Base-by-base conservation (phyloP, 1,140 invertebrate species). In the Drosophila neocordata region DNA sequence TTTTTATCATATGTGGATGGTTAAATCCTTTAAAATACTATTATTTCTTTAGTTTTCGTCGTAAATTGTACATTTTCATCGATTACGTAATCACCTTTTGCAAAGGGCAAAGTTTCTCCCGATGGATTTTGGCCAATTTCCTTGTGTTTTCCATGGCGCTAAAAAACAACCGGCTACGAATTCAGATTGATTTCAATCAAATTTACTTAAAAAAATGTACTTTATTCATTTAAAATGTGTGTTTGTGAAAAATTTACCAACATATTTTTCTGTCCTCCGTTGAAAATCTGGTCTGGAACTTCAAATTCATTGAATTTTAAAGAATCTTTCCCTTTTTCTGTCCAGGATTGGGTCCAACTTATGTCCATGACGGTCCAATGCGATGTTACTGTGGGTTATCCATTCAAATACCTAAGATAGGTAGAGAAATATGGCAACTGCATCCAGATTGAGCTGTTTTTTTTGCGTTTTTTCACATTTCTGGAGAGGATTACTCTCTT, bases 11-110 rank as follows among this genome's bases (percentile, higher is more conserved):
- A 76, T 85, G 73, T 71, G 44, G 65, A 57, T 48, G 64, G 53
- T 58, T 92, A 92, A 87, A 69, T 61, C 67, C 72, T 57, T 60
- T 31, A 74, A 77, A 73, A 77, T 73, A 15, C 73, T 56, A 69
- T 15, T 31, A 65, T 72, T 74, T 68, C 22, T 41, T 60, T 24
- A 18, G 31, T 77, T 90, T 90, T 69, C 37, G 57, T 27, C 44
- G 18, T 13, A 61, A 75, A 73, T 67, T 67, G 35, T 62, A 79
- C 77, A 79, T 79, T 88, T 91, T 79, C 85, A 77, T 58, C 71
- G 80, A 73, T 91, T 91, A 91, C 89, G 89, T 91, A 91, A 91
- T 77, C 85, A 82, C 31, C 69, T 71, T 72, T 77, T 61, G 59
- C 61, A 52, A 65, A 62, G 77, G 74, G 73, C 77, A 91, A 90